These are phyloP conservation scores for Stenchaetothrips biformis DNA, from an alignment of 2,888 invertebrate species.

Conservation along the genomic window DNA sequence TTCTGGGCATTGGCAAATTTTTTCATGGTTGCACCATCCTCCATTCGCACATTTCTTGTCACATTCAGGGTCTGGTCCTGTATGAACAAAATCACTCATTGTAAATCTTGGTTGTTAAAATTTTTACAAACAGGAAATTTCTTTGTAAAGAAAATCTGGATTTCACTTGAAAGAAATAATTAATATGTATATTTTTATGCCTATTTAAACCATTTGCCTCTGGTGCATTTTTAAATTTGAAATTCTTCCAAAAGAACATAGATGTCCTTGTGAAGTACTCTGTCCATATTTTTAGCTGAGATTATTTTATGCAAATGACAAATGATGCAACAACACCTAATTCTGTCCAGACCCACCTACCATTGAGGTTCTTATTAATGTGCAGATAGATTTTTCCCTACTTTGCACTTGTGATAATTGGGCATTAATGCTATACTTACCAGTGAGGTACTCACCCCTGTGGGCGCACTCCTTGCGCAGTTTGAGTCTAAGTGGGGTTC, in stretches of 20 bases:
- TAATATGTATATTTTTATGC: not conserved
- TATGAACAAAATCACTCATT: constrained; percentile 30
- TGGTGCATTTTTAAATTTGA: not conserved
- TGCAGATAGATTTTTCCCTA: no score
- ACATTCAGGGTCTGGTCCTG: constrained; percentile 84
- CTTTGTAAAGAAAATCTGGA: not conserved
- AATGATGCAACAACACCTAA: no score
- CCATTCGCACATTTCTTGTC: constrained; percentile 81
- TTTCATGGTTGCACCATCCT: constrained; percentile 76
- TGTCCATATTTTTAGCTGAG: not conserved
- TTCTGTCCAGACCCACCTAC: no score
- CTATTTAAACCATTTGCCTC: not conserved
- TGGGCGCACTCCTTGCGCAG: constrained; percentile 90
- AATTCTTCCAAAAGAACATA: not conserved
- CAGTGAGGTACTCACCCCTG: constrained; percentile 69
- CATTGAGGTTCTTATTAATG: no score
- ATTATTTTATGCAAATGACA: not conserved
- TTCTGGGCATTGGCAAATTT: constrained; percentile 81
- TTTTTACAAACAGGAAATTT: not conserved
- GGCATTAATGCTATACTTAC: constrained; percentile 43
- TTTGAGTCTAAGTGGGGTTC: constrained; percentile 80
- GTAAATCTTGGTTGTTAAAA: not conserved
- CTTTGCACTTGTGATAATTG: constrained; percentile 14
- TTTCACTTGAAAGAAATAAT: not conserved
- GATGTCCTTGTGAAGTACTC: not conserved